Evolutionary conservation across 2,888 invertebrate genomes (phyloP).

Genomic region (Sesia apiformis): DNA sequence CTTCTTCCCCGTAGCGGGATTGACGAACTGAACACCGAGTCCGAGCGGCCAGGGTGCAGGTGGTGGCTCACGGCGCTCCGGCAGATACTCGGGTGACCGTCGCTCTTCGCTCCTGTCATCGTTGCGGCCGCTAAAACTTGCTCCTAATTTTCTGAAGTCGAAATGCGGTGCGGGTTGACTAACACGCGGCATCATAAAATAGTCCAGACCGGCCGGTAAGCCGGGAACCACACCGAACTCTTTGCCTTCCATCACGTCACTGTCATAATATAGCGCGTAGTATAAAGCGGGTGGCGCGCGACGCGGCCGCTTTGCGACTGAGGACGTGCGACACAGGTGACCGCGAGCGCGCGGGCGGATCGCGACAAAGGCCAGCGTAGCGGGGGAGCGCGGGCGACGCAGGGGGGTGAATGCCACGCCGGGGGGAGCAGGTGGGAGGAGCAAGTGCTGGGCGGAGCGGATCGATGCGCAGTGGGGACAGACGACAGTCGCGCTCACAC

Average conservation of each 20-base stretch:
- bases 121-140: slow-evolving; percentile 75
- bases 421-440: slow-evolving; percentile 58
- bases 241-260: slow-evolving; percentile 70
- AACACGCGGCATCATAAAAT: slow-evolving; percentile 76
- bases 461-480: slow-evolving; percentile 72
- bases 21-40: slow-evolving; percentile 89
- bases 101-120: slow-evolving; percentile 56
- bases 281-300: slow-evolving; percentile 72
- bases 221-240: slow-evolving; percentile 67
- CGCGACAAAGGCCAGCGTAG: slow-evolving; percentile 66
- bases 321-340: slow-evolving; percentile 75
- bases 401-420: slow-evolving; percentile 14
- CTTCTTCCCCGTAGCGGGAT: slow-evolving; percentile 94
- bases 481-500: slow-evolving; percentile 55
- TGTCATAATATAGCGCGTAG: slow-evolving; percentile 56
- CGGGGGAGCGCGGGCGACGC: slow-evolving; percentile 31
- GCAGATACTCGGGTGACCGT: slow-evolving; percentile 52
- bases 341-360: slow-evolving; percentile 61
- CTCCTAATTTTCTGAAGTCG: slow-evolving; percentile 86
- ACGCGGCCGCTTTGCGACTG: slow-evolving; percentile 75
- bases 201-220: slow-evolving; percentile 66
- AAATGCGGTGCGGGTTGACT: slow-evolving; percentile 91
- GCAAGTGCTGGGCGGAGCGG: slow-evolving; percentile 69
- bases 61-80: slow-evolving; percentile 54
- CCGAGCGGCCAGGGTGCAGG: slow-evolving; percentile 85